phyloP scores from a whole-genome alignment of 2,888 invertebrate species.

The Epirrhoe alternata region DNA sequence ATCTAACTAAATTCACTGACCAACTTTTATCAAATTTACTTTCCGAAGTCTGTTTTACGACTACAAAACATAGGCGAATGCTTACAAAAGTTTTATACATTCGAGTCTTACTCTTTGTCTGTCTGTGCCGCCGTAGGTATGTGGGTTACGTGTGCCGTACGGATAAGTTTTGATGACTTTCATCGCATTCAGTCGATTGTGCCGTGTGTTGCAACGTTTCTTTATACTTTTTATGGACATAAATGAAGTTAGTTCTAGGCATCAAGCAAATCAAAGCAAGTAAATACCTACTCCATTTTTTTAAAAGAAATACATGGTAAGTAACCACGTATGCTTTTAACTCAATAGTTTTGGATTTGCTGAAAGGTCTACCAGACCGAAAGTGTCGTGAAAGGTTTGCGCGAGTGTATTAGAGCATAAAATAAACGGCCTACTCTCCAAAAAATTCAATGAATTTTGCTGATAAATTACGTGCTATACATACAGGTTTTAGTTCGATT shows the following conservation, averaged over 20 bases:
- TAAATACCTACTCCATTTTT: neutral
- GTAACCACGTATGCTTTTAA: neutral
- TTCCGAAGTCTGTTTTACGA: constrained; percentile 38
- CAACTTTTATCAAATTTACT: constrained; percentile 47
- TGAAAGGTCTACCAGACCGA: constrained; percentile 37
- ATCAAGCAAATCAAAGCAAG: neutral
- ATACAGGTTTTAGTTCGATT: neutral
- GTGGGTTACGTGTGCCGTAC: constrained; percentile 14
- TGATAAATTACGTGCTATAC: neutral
- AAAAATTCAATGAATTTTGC: constrained; percentile 51
- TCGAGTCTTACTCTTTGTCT: constrained; percentile 36
- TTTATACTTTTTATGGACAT: neutral
- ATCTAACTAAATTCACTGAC: constrained; percentile 43
- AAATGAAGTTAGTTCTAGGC: too few species aligned
- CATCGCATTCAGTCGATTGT: constrained; percentile 17
- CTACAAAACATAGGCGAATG: constrained; percentile 44
- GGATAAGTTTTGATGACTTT: constrained; percentile 30
- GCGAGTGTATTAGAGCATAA: constrained; percentile 47
- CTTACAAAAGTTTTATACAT: constrained; percentile 37
- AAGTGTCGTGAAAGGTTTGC: constrained; percentile 41
- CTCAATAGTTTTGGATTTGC: neutral
- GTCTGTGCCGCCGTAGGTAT: constrained; percentile 37
- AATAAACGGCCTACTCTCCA: constrained; percentile 43
- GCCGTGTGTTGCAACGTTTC: neutral
- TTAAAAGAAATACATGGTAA: neutral